Evolutionary conservation across 2,113 vertebrate species (phyloP).

Genomic region (Petrocephalus microphthalmus): DNA sequence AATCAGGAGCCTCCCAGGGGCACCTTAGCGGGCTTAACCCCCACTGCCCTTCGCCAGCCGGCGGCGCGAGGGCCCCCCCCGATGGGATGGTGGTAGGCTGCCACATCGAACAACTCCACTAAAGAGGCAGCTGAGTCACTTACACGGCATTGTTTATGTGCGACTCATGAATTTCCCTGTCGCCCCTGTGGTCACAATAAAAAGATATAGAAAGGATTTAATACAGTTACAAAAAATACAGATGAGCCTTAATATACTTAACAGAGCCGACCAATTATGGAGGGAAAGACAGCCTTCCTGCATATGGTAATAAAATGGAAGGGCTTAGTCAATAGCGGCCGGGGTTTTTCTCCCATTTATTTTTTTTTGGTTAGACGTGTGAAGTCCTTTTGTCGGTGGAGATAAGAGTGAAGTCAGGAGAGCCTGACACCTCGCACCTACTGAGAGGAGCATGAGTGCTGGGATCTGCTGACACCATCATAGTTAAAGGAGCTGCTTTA

Average conservation of each 20-base stretch:
- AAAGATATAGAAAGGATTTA: conserved; percentile 8
- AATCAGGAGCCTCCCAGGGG: neutral
- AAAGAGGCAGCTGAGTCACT: conserved; percentile 17
- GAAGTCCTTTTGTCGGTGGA: neutral
- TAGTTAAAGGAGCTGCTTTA: neutral
- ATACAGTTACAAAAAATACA: conserved; percentile 2
- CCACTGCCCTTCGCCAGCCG: neutral
- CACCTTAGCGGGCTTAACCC: neutral
- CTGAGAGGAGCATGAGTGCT: neutral
- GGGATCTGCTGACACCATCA: neutral
- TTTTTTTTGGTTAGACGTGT: neutral
- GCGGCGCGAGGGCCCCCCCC: neutral
- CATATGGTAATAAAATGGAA: neutral
- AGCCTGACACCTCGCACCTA: neutral
- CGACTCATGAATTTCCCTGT: neutral
- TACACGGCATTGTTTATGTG: conserved; percentile 8
- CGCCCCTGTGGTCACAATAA: neutral
- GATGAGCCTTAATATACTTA: neutral
- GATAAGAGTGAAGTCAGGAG: neutral
- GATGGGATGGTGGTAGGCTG: neutral
- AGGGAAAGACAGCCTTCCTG: neutral
- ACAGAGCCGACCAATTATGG: neutral
- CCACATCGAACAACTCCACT: conserved; percentile 9
- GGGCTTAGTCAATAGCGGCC: neutral
- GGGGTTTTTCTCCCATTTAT: neutral